A percentile compares a stretch with the other conserved stretches of the same genome.
These are phyloP conservation scores for Palythoa grandiflora DNA, from an alignment of 92 coral and sea anemone genomes.

Conservation along the genomic window DNA sequence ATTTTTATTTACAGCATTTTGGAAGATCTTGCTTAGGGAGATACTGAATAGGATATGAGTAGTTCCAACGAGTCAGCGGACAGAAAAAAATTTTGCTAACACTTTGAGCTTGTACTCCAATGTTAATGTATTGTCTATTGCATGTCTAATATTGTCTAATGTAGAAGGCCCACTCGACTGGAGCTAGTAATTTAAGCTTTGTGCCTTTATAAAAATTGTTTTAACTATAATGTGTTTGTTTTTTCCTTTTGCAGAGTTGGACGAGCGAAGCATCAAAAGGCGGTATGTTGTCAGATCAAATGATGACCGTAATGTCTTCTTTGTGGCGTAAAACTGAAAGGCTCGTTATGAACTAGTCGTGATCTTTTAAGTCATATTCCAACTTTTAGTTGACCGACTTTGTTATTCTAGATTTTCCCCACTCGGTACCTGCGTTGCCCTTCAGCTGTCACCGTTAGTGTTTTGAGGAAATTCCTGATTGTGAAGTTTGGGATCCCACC, in stretches of 20 bases:
- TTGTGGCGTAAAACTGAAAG: background rate
- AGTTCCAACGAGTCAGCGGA: no score
- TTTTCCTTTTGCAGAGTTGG: background rate
- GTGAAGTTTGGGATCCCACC: slow-evolving; percentile 63
- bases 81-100: no score
- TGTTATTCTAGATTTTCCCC: slow-evolving; percentile 50
- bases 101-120: no score
- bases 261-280: slow-evolving; percentile 37
- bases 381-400: background rate
- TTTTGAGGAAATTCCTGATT: slow-evolving; percentile 55
- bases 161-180: no score
- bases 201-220: no score
- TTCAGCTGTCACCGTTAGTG: slow-evolving; percentile 60
- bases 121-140: no score
- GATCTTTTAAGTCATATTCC: background rate
- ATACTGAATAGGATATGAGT: no score
- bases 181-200: no score
- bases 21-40: no score
- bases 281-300: slow-evolving; percentile 2
- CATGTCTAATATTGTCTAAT: no score
- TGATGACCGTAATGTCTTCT: background rate
- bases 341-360: background rate
- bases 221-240: no score
- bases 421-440: slow-evolving; percentile 70
- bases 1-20: no score